Evolutionary conservation across 2,113 vertebrate genomes (phyloP), one percentile per base, ranked within the genome.

Genomic region (Herpailurus yagouaroundi): DNA sequence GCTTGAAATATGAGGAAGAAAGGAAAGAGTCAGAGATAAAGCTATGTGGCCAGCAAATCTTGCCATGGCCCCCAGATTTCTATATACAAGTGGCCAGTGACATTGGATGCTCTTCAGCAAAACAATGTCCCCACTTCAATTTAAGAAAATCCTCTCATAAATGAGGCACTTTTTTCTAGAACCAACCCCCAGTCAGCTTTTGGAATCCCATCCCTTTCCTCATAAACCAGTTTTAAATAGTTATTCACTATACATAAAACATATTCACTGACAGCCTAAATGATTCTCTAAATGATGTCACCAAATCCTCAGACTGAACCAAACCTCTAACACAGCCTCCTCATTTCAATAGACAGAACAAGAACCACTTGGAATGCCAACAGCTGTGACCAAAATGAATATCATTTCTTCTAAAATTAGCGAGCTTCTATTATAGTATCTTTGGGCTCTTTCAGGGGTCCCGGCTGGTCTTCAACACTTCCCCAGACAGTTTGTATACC

Each of bases 391-490:
- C 80, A 81, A 95, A 88, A 92, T 57, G 60, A 92, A 96, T 85
- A 95, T 64, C 23, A 90, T 71, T 90, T 96, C 76, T 94, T 95
- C 94, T 94, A 97, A 97, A 92, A 96, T 95, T 95, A 97, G 94
- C 63, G 69, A 48, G 74, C 60, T 79, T 76, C 79, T 80, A 55
- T 92, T 90, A 87, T 38, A 64, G 82, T 66, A 38, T 74, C 76
- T 66, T 74, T 60, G 48, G 76, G 18, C 38, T 92, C 15, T 55
- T 74, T 23, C 52, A 50, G 55, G 68, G 48, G 79, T 38, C 92
- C 87, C 3, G 12, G 74, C 55, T 98, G 16, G 96, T 91, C 60
- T 48, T 50, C 18, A 52, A 2, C 29, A 79, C 31, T 68, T 74
- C 68, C 38, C 33, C 36, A 74, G 52, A 88, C 52, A 64, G 19